phyloP scores from a whole-genome alignment of 2,113 vertebrate species.

The Xenopus borealis region DNA sequence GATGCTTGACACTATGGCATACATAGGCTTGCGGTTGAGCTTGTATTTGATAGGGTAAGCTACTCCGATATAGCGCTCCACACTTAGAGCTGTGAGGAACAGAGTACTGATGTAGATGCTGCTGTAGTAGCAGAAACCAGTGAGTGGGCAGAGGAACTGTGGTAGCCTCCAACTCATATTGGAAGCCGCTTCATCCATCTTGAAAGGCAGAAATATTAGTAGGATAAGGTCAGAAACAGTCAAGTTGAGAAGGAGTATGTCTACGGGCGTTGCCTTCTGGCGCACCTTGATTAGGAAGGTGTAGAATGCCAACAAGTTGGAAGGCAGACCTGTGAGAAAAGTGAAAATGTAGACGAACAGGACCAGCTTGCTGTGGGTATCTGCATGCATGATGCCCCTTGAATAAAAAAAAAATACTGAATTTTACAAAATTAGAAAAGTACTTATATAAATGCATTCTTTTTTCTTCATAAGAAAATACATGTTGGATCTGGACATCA shows the following conservation, averaged over 20 bases:
- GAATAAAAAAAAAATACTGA: neutral
- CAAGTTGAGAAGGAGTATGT: slow-evolving; percentile 85
- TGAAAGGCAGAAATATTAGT: slow-evolving; percentile 81
- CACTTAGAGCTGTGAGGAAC: slow-evolving; percentile 78
- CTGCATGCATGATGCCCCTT: slow-evolving; percentile 20
- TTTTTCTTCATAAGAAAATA: no score
- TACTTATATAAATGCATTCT: no score
- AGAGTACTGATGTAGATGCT: slow-evolving; percentile 86
- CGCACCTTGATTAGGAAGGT: slow-evolving; percentile 71
- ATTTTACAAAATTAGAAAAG: neutral
- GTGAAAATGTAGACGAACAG: slow-evolving; percentile 75
- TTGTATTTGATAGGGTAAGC: slow-evolving; percentile 78
- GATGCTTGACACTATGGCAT: slow-evolving; percentile 64
- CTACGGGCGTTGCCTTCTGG: slow-evolving; percentile 66
- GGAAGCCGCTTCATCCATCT: slow-evolving; percentile 70
- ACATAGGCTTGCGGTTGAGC: slow-evolving; percentile 60
- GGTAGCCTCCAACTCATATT: slow-evolving; percentile 69
- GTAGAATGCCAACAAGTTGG: slow-evolving; percentile 77
- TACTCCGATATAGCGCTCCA: slow-evolving; percentile 83
- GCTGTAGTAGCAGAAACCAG: slow-evolving; percentile 79
- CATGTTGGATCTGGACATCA: no score
- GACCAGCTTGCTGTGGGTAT: slow-evolving; percentile 52
- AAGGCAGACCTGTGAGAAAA: slow-evolving; percentile 75
- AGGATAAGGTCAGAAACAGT: slow-evolving; percentile 81
- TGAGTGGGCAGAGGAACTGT: slow-evolving; percentile 67